phyloP scores from a whole-genome alignment of 2,113 vertebrate genomes.

The Pollimyrus isidori region DNA sequence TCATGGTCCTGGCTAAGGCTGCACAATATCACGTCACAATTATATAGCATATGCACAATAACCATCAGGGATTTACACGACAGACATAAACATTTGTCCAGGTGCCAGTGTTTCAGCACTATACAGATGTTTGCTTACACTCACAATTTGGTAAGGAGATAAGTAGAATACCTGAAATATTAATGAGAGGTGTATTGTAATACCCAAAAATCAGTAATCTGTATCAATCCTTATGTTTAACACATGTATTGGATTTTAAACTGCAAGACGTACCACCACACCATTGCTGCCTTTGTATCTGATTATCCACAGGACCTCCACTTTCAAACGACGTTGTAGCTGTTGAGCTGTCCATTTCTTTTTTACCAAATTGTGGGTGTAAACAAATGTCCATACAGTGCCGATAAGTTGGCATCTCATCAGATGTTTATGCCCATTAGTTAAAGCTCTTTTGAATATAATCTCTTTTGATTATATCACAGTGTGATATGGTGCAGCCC shows the following conservation, averaged over 20 bases:
- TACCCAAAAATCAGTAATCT: no score
- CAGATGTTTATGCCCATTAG: neutral
- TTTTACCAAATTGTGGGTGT: neutral
- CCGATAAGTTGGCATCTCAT: neutral
- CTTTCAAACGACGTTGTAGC: neutral
- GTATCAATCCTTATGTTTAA: no score
- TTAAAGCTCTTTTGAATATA: neutral
- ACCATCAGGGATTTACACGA: neutral
- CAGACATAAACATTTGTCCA: neutral
- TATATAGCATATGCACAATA: neutral
- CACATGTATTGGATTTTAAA: neutral
- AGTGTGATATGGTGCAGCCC: neutral
- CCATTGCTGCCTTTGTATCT: neutral
- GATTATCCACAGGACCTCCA: neutral
- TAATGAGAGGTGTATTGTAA: no score
- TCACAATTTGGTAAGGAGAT: no score
- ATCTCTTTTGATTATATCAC: neutral
- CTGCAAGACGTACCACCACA: neutral
- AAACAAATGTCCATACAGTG: neutral
- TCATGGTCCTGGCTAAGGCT: neutral
- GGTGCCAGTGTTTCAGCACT: neutral
- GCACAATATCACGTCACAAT: neutral
- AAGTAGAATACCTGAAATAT: no score
- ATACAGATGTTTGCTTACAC: neutral
- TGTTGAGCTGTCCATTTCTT: neutral